Evolutionary conservation across 2,797 vertebrate species (phyloP), one percentile per base, ranked within the genome.

Genomic region (Molossus molossus): DNA sequence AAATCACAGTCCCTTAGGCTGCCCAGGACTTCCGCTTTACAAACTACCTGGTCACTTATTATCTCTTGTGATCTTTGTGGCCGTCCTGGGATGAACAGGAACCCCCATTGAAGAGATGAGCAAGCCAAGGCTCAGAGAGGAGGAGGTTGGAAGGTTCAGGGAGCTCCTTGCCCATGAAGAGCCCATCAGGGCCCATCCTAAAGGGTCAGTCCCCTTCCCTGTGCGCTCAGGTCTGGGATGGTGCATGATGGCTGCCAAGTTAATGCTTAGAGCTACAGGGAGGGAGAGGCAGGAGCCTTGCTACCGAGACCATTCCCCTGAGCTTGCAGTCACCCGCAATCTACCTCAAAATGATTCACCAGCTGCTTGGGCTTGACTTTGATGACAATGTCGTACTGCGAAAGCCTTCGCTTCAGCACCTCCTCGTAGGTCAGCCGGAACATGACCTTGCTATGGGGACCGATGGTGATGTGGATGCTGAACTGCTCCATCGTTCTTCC

Each of bases 401-500:
- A 99, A 77, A 99, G 97, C 48, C 96, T 98, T 77, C 99, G 98
- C 96, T 99, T 99, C 86, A 99, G 98, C 94, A 99, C 98, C 97
- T 99, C 99, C 97, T 99, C 99, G 0, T 99, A 99, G 2, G 98
- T 99, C 97, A 99, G 98, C 70, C 98, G 97, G 97, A 99, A 99
- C 15, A 98, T 99, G 90, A 99, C 99, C 40, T 98, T 99, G 94
- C 99, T 99, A 94, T 98, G 96, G 76, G 99, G 98, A 72, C 98
- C 98, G 18, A 99, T 84, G 88, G 99, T 99, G 90, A 99, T 98
- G 2, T 99, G 99, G 93, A 99, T 99, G 2, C 99, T 98, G 97
- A 99, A 99, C 97, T 98, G 99, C 97, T 99, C 99, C 98, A 99
- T 99, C 81, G 99, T 99, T 94, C 99, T 99, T 58, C 99, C 99